Base-by-base conservation (phyloP, 2,888 invertebrate genomes). In the Marasmarcha lunaedactyla region DNA sequence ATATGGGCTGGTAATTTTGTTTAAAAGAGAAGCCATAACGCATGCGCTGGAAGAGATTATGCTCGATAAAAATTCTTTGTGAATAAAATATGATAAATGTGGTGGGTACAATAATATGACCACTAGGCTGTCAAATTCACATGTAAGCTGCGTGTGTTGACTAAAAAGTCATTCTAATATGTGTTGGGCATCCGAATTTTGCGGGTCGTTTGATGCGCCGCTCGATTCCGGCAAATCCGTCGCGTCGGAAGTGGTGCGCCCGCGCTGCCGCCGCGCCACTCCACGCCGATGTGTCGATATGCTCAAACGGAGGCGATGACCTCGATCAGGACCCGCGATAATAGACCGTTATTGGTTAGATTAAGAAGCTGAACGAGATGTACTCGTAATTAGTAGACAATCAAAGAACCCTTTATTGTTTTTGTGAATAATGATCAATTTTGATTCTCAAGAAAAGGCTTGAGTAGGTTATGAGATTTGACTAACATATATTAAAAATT, bases 201-300 rank as follows among this genome's bases (percentile, higher is more conserved):
- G 81, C 79, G 65, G 57, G 43, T 63, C 68, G 70, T 83, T 83
- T 83, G 83, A 81, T 73, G 81, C 76, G 78, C 74, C 81, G 77
- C 78, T 64, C 79, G 78, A 78, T 83, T 83, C 83, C 78, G 79
- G 79, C 81, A 79, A 83, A 81, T 83, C 79, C 79, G 83, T 79
- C 79, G 73, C 76, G 77, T 81, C 83, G 83, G 83, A 83, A 81
- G 79, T 81, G 67, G 65, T 74, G 71, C 69, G 71, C 70, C 71
- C 68, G 72, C 70, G 74, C 69, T 66, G 62, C 60, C 63, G 60
- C 62, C 63, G 50, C 48, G 50, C 52, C 20, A 7, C 20, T n/a
- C 20, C 4, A 20, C 3, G 20, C 46, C 69, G 73, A 74, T 73
- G 65, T 71, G 59, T 71, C 74, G 78, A 77, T 78, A 79, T 67